These are phyloP conservation scores for Myiozetetes cayanensis DNA, from an alignment of 2,113 vertebrate species.

Conservation along the genomic window DNA sequence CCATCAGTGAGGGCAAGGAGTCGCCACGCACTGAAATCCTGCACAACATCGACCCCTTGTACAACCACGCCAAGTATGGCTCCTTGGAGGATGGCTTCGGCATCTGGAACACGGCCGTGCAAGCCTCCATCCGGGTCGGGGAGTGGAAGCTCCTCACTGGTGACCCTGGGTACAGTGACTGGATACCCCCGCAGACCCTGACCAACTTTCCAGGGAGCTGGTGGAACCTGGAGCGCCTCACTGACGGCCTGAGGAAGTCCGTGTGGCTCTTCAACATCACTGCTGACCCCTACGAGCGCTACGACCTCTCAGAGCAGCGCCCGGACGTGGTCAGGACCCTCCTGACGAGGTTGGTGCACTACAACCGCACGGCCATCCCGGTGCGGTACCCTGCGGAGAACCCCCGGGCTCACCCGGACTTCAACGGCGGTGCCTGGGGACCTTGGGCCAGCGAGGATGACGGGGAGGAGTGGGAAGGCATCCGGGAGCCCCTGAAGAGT, in stretches of 20 bases:
- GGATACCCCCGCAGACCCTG: slow-evolving; percentile 90
- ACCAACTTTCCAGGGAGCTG: slow-evolving; percentile 88
- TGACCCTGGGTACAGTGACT: slow-evolving; percentile 93
- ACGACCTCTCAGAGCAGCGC: slow-evolving; percentile 83
- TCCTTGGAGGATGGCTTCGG: slow-evolving; percentile 86
- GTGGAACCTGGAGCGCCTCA: slow-evolving; percentile 94
- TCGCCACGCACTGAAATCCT: slow-evolving; percentile 91
- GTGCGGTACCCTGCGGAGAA: slow-evolving; percentile 94
- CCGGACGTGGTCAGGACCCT: slow-evolving; percentile 89
- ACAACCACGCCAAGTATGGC: slow-evolving; percentile 86
- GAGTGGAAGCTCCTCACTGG: slow-evolving; percentile 97
- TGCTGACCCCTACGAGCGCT: slow-evolving; percentile 88
- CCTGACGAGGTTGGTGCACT: slow-evolving; percentile 83
- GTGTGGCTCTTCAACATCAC: slow-evolving; percentile 98
- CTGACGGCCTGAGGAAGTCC: slow-evolving; percentile 74
- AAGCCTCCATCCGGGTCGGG: slow-evolving; percentile 90
- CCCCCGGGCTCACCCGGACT: slow-evolving; percentile 87
- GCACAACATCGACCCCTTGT: slow-evolving; percentile 95
- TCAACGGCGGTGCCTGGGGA: slow-evolving; percentile 93
- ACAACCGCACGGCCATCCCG: slow-evolving; percentile 91
- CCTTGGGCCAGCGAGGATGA: slow-evolving; percentile 92
- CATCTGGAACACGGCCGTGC: slow-evolving; percentile 93
- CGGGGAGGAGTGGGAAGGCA: slow-evolving; percentile 74
- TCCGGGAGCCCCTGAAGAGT: slow-evolving; percentile 54
- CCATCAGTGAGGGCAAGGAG: slow-evolving; percentile 89